These are phyloP conservation scores for Fratercula arctica DNA, from an alignment of 2,797 vertebrate genomes.

Conservation along the genomic window DNA sequence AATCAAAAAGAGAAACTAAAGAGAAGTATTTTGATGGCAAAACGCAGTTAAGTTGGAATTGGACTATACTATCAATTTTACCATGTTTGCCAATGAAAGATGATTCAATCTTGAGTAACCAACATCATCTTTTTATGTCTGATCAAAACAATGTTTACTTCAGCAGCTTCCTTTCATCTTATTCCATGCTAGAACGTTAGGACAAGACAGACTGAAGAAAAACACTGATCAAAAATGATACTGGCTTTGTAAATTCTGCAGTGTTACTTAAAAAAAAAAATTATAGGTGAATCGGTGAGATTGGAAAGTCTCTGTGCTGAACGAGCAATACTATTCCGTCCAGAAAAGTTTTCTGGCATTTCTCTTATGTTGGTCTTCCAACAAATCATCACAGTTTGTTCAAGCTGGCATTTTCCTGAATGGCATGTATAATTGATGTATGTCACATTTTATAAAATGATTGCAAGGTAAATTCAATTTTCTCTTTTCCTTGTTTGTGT, in stretches of 20 bases:
- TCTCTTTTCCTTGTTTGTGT: conserved; percentile 48
- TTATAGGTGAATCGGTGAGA: neutral
- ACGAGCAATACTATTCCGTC: neutral
- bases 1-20: neutral
- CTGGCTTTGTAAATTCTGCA: neutral
- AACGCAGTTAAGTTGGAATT: neutral
- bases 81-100: neutral
- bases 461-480: conserved; percentile 65
- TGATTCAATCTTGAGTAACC: neutral
- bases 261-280: neutral
- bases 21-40: neutral
- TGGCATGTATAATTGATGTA: conserved; percentile 42
- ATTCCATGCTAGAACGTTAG: neutral
- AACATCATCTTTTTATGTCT: neutral
- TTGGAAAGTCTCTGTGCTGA: neutral
- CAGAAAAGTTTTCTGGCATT: conserved; percentile 21
- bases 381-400: conserved; percentile 36
- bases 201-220: neutral
- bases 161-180: conserved; percentile 13
- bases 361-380: conserved; percentile 6
- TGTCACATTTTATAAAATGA: conserved; percentile 52
- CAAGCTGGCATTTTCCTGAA: conserved; percentile 57
- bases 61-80: neutral
- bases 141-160: conserved; percentile 14
- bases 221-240: neutral